These are phyloP conservation scores for Tachysurus vachellii DNA, from an alignment of 2,113 vertebrate species.

Conservation along the genomic window DNA sequence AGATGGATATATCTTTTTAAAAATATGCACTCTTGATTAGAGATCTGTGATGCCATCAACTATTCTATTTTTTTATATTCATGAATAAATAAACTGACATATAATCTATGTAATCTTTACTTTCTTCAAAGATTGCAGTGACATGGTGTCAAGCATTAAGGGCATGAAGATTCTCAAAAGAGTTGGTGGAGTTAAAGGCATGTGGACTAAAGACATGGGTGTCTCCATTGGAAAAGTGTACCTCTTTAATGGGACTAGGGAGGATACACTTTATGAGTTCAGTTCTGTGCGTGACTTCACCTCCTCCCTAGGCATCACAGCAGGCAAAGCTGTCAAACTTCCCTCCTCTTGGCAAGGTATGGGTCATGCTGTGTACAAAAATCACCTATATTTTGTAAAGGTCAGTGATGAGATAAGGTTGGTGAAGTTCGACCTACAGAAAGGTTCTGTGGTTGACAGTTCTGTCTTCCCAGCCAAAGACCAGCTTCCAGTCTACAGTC, in stretches of 20 bases:
- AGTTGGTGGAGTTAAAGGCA: conserved; percentile 81
- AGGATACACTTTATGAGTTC: conserved; percentile 82
- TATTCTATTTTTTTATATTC: not conserved
- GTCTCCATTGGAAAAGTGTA: conserved; percentile 81
- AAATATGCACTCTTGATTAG: not conserved
- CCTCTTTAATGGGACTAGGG: conserved; percentile 84
- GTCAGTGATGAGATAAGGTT: conserved; percentile 75
- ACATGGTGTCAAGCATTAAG: conserved; percentile 89
- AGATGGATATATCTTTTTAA: not conserved
- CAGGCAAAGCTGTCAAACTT: conserved; percentile 79
- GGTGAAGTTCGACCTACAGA: conserved; percentile 86
- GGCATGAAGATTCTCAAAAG: conserved; percentile 97
- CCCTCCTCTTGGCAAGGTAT: conserved; percentile 87
- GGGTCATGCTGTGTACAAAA: conserved; percentile 83
- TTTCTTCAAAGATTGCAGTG: conserved; percentile 80
- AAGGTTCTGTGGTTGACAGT: conserved; percentile 82
- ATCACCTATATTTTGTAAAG: conserved; percentile 83
- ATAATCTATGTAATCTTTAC: not conserved
- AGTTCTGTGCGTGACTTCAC: conserved; percentile 85
- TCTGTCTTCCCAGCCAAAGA: conserved; percentile 86
- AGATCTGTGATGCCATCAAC: not conserved
- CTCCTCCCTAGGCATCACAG: conserved; percentile 78
- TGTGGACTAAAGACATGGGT: conserved; percentile 88
- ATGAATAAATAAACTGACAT: not conserved
- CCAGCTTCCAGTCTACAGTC: conserved; percentile 83